Percentiles rank a stretch among this genome's conserved stretches.
Evolutionary conservation across 2,113 vertebrate species (phyloP).

Genomic region (Brachypodius melanocephalos): DNA sequence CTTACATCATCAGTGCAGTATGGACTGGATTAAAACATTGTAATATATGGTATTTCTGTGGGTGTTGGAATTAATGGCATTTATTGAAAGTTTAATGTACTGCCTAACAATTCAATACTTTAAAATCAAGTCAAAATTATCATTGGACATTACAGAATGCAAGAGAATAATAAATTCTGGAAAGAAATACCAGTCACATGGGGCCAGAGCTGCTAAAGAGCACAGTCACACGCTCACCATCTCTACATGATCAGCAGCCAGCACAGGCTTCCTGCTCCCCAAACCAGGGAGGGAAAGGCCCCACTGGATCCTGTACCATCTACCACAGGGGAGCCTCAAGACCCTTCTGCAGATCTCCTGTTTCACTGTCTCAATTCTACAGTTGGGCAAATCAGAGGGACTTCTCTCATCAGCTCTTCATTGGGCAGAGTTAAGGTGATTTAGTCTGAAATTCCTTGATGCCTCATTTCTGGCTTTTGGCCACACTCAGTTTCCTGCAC

Average conservation of each 20-base stretch:
- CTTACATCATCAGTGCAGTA: constrained; percentile 31
- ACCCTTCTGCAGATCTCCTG: neutral
- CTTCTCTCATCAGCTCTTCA: neutral
- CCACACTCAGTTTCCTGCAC: neutral
- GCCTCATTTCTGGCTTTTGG: neutral
- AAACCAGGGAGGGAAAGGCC: neutral
- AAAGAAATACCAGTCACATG: neutral
- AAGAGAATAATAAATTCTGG: neutral
- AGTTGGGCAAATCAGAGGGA: neutral
- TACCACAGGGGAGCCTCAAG: neutral
- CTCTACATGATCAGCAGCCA: neutral
- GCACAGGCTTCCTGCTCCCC: neutral
- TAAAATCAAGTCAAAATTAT: constrained; percentile 11
- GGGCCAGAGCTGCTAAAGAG: neutral
- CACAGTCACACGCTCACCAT: neutral
- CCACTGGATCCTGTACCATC: neutral
- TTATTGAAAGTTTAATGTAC: neutral
- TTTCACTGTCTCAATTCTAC: neutral
- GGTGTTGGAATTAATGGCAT: neutral
- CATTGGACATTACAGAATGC: neutral
- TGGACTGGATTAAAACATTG: constrained; percentile 53
- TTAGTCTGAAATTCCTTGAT: neutral
- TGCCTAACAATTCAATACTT: neutral
- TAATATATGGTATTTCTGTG: constrained; percentile 14
- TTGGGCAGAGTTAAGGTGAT: neutral